These are phyloP conservation scores for Amphipyra berbera DNA, from an alignment of 2,888 invertebrate genomes.

Conservation along the genomic window DNA sequence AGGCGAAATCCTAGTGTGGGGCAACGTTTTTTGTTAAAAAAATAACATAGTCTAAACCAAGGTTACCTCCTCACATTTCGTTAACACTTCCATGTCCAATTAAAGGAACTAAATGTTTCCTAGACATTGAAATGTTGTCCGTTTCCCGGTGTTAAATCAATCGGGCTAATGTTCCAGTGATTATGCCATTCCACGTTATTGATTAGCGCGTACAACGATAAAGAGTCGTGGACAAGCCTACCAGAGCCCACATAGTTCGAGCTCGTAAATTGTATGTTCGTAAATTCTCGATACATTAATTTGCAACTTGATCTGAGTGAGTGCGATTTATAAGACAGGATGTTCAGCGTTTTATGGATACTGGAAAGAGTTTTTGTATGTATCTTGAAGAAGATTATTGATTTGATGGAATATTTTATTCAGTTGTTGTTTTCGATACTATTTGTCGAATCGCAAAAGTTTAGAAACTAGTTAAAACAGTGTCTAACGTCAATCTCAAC, in stretches of 20 bases:
- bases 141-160: slow-evolving; percentile 76
- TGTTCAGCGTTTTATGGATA: slow-evolving; percentile 20
- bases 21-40: too few relatives aligned
- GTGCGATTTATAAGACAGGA: slow-evolving; percentile 36
- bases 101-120: slow-evolving; percentile 69
- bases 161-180: slow-evolving; percentile 66
- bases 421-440: too few relatives aligned
- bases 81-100: slow-evolving; percentile 56
- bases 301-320: slow-evolving; percentile 39
- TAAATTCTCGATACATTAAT: slow-evolving; percentile 46
- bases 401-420: too few relatives aligned
- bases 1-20: too few relatives aligned
- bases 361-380: neutral
- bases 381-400: too few relatives aligned
- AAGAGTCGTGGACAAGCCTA: slow-evolving; percentile 26
- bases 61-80: slow-evolving; percentile 42
- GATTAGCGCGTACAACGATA: slow-evolving; percentile 51
- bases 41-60: slow-evolving; percentile 15
- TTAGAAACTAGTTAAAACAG: too few relatives aligned
- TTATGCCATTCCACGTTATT: slow-evolving; percentile 69
- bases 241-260: slow-evolving; percentile 12
- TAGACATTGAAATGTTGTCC: slow-evolving; percentile 71
- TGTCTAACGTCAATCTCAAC: too few relatives aligned
- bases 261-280: slow-evolving; percentile 37
- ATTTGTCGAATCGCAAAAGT: too few relatives aligned